These are phyloP conservation scores for Athene cunicularia DNA, from an alignment of 2,113 vertebrate species.

Conservation along the genomic window DNA sequence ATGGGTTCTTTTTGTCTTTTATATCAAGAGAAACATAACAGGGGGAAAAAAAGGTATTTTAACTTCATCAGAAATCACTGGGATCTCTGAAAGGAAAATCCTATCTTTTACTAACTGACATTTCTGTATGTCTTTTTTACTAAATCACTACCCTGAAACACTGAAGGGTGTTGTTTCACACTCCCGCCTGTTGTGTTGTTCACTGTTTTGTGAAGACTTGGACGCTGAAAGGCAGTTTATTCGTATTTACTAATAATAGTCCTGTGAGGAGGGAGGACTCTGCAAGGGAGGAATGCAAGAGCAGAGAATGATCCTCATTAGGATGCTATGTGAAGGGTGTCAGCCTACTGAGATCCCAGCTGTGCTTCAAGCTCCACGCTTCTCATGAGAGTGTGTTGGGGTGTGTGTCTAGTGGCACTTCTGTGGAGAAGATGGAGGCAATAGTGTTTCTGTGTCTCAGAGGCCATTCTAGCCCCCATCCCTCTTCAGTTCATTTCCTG, in stretches of 20 bases:
- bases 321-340: background rate
- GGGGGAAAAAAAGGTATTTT: background rate
- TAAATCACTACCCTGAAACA: background rate
- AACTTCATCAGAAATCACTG: background rate
- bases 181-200: background rate
- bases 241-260: constrained; percentile 37
- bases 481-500: background rate
- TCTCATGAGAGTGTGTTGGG: background rate
- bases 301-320: background rate
- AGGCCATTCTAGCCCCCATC: background rate
- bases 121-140: background rate
- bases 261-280: background rate
- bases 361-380: background rate
- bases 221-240: background rate
- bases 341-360: background rate
- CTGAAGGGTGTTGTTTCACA: background rate
- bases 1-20: background rate
- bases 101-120: background rate
- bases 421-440: background rate
- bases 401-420: background rate
- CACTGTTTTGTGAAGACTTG: background rate
- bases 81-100: background rate
- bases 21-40: background rate
- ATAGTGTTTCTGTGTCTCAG: background rate
- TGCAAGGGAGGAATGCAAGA: background rate